These are phyloP conservation scores for Leptoteleia sp. DNA, from an alignment of 1,140 invertebrate species.

Conservation along the genomic window DNA sequence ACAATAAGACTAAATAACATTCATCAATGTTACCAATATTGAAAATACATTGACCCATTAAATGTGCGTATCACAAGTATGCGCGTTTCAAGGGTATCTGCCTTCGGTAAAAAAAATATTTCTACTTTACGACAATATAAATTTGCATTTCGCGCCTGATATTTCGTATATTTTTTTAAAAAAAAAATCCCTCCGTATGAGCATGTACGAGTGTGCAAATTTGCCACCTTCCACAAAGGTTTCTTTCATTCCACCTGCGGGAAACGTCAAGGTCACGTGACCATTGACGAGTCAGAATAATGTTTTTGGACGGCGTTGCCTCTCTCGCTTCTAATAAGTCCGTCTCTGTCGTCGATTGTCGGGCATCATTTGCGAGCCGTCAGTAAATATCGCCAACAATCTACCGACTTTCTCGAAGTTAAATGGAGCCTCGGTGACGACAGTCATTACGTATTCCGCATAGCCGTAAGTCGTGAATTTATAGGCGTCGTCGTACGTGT, in stretches of 20 bases:
- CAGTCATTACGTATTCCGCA: conserved; percentile 65
- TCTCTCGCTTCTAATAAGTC: background rate
- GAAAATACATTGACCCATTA: too few relatives aligned
- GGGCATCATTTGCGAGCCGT: conserved; percentile 31
- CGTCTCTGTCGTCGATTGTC: conserved; percentile 14
- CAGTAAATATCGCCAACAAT: conserved; percentile 42
- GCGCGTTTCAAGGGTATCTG: too few relatives aligned
- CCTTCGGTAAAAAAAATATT: too few relatives aligned
- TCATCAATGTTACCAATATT: too few relatives aligned
- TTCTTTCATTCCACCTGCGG: background rate
- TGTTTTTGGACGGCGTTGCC: background rate
- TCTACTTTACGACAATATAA: too few relatives aligned
- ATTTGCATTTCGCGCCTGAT: too few relatives aligned
- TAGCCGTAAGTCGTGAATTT: conserved; percentile 69
- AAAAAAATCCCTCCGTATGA: too few relatives aligned
- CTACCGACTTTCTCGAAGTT: conserved; percentile 60
- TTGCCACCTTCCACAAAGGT: too few relatives aligned
- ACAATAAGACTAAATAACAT: too few relatives aligned
- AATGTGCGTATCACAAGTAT: too few relatives aligned
- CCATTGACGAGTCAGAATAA: background rate
- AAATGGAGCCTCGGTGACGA: conserved; percentile 59
- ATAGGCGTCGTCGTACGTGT: conserved; percentile 67
- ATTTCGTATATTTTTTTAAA: too few relatives aligned
- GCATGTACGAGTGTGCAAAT: too few relatives aligned
- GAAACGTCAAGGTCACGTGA: background rate